phyloP scores from a whole-genome alignment of 2,888 invertebrate genomes.

The Thecophora atra region DNA sequence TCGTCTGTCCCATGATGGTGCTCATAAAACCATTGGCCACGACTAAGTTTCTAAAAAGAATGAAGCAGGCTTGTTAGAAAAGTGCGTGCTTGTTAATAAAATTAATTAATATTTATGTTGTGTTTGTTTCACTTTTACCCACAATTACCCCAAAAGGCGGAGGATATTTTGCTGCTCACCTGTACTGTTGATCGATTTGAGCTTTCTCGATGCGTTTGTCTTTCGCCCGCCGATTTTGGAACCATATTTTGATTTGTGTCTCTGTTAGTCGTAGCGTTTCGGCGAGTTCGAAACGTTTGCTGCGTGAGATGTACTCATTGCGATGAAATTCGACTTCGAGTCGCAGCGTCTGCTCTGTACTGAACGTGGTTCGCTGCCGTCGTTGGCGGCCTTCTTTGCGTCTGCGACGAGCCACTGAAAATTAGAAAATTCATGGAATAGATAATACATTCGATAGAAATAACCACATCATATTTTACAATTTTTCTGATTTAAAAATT shows the following conservation, averaged over 20 bases:
- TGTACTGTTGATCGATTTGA: conserved; percentile 92
- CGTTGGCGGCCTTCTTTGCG: conserved; percentile 88
- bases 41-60: conserved; percentile 69
- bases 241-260: conserved; percentile 89
- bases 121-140: conserved; percentile 33
- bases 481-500: too few species aligned
- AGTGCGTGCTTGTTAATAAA: conserved; percentile 7
- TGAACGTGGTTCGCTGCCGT: conserved; percentile 93
- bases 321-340: conserved; percentile 91
- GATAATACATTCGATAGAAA: not conserved
- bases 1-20: conserved; percentile 63
- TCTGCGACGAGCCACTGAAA: conserved; percentile 81
- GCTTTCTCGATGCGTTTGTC: conserved; percentile 97
- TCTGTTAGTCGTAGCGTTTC: conserved; percentile 76
- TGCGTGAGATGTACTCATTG: conserved; percentile 91
- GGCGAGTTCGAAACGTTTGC: conserved; percentile 82
- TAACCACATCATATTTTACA: too few species aligned
- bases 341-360: conserved; percentile 89
- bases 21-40: conserved; percentile 72
- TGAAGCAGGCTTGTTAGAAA: conserved; percentile 38
- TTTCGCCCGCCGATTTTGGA: conserved; percentile 94
- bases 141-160: too few species aligned
- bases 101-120: conserved; percentile 8
- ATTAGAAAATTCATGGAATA: too few species aligned
- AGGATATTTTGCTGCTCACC: conserved; percentile 70